Evolutionary conservation across 2,113 vertebrate genomes (phyloP).

Genomic region (Herpetotheres cachinnans): DNA sequence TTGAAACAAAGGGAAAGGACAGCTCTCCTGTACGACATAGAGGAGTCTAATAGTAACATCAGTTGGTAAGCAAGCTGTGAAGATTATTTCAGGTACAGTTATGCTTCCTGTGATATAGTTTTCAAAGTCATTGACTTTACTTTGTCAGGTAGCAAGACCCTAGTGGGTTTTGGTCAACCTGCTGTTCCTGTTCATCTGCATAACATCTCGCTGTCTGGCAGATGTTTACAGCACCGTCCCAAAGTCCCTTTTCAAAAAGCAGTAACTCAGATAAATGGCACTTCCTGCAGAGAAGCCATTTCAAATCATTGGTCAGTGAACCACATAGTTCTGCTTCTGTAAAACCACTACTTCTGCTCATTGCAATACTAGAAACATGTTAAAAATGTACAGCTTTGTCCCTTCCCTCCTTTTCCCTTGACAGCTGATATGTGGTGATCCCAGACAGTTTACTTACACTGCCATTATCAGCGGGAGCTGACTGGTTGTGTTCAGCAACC

Average conservation of each 20-base stretch:
- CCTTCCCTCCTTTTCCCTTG: neutral
- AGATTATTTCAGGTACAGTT: neutral
- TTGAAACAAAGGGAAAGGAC: neutral
- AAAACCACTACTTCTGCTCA: slow-evolving; percentile 21
- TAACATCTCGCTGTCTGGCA: neutral
- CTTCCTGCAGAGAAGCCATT: neutral
- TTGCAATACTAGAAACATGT: neutral
- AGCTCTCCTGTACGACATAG: neutral
- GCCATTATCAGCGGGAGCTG: neutral
- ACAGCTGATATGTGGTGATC: slow-evolving; percentile 21
- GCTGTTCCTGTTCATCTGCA: neutral
- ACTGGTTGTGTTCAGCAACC: neutral
- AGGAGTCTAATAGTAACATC: neutral
- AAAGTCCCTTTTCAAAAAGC: neutral
- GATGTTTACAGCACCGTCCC: neutral
- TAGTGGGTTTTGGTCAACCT: neutral
- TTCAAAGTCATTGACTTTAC: neutral
- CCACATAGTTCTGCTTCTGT: slow-evolving; percentile 19
- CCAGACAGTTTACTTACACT: neutral
- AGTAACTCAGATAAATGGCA: neutral
- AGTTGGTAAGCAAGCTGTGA: neutral
- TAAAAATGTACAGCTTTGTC: neutral
- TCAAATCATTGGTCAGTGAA: slow-evolving; percentile 19
- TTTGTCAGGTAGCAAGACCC: neutral
- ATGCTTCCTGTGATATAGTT: neutral